Conservation (phyloP, 2,797 vertebrate species). For the Buphagus erythrorhynchus region DNA sequence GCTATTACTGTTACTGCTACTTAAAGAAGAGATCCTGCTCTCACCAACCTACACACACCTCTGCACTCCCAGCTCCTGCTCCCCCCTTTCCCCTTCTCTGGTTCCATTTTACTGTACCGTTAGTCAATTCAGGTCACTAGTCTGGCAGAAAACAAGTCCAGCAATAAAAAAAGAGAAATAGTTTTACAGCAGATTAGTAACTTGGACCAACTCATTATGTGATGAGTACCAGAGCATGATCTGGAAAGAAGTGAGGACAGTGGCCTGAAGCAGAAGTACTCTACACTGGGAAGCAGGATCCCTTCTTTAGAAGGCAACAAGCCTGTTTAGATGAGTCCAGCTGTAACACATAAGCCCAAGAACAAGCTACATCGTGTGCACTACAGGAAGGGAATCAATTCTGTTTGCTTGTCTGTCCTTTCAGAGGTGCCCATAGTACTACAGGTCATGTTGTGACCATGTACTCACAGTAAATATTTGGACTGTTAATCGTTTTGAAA, state of each 20-base stretch:
- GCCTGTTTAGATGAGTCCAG: background rate
- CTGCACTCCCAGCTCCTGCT: background rate
- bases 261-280: background rate
- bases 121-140: background rate
- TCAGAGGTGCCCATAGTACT: too few relatives aligned
- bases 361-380: rapidly evolving
- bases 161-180: background rate
- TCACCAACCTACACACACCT: background rate
- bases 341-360: too few relatives aligned
- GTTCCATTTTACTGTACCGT: background rate
- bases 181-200: background rate
- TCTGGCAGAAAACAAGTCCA: background rate
- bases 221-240: background rate
- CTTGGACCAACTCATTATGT: background rate
- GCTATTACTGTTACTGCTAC: background rate
- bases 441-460: background rate
- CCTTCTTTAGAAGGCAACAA: background rate
- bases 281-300: rapidly evolving
- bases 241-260: background rate
- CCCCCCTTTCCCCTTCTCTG: background rate
- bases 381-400: background rate
- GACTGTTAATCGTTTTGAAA: rapidly evolving
- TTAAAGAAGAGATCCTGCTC: background rate
- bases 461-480: background rate
- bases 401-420: background rate